Conservation (phyloP, 2,888 invertebrate genomes). For the Octodonta nipae region DNA sequence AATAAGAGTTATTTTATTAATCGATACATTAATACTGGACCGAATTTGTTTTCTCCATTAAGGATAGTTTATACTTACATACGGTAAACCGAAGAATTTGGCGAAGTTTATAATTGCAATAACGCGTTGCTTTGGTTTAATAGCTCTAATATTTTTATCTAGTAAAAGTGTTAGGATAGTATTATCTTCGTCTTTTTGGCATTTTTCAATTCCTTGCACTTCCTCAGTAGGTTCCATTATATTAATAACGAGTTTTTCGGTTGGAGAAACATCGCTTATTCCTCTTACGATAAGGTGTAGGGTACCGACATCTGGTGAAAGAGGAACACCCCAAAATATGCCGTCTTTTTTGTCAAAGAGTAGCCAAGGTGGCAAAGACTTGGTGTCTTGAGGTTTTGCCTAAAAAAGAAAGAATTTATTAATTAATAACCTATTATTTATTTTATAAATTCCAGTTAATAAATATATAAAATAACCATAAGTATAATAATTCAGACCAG, state of each 20-base stretch:
- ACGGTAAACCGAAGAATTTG: slow-evolving; percentile 54
- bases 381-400: slow-evolving; percentile 34
- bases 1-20: slow-evolving; percentile 16
- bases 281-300: slow-evolving; percentile 50
- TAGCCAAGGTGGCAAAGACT: slow-evolving; percentile 51
- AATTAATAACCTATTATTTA: no score
- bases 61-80: slow-evolving; percentile 42
- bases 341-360: slow-evolving; percentile 55
- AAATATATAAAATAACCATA: no score
- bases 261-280: slow-evolving; percentile 36
- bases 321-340: slow-evolving; percentile 63
- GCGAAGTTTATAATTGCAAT: slow-evolving; percentile 56
- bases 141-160: slow-evolving; percentile 49
- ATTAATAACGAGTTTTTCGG: slow-evolving; percentile 55
- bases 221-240: slow-evolving; percentile 34
- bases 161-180: slow-evolving; percentile 51
- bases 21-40: no score
- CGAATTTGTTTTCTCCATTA: no score
- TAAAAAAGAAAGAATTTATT: slow-evolving; percentile 19
- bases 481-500: no score
- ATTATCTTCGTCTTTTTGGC: slow-evolving; percentile 27
- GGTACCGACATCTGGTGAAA: slow-evolving; percentile 51
- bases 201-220: slow-evolving; percentile 18
- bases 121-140: slow-evolving; percentile 51
- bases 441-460: no score